These are phyloP conservation scores for Spisula subtruncata DNA, from an alignment of 2,888 invertebrate species.

Conservation along the genomic window DNA sequence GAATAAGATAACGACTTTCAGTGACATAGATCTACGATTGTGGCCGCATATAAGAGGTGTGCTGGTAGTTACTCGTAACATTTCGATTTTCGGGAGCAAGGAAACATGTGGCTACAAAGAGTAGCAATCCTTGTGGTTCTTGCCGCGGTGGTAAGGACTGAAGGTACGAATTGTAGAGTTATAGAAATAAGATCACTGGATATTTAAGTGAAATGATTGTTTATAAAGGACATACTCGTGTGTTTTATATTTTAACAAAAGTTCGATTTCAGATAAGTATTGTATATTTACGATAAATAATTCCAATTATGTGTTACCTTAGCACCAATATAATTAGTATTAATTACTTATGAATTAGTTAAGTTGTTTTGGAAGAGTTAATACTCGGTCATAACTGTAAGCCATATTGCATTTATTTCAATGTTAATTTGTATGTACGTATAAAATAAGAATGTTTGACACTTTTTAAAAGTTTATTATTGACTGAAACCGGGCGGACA, in stretches of 20 bases:
- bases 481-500: too few relatives aligned
- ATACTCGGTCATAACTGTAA: too few relatives aligned
- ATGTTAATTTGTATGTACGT: too few relatives aligned
- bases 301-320: too few relatives aligned
- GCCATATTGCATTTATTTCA: too few relatives aligned
- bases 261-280: constrained; percentile 12
- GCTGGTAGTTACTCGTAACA: neutral
- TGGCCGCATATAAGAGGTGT: constrained; percentile 38
- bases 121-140: constrained; percentile 67
- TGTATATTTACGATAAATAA: neutral
- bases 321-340: too few relatives aligned
- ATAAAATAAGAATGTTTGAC: too few relatives aligned
- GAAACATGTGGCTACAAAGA: constrained; percentile 58
- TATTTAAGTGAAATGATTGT: neutral
- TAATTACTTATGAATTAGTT: too few relatives aligned
- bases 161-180: constrained; percentile 18
- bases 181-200: neutral
- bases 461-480: too few relatives aligned
- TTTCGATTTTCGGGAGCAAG: constrained; percentile 73
- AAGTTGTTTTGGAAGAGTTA: too few relatives aligned
- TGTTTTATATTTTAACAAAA: constrained; percentile 13
- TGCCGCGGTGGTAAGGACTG: constrained; percentile 65
- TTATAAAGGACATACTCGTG: neutral
- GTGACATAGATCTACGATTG: constrained; percentile 6
- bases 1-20: constrained; percentile 28